These are phyloP conservation scores for Leptogaster cylindrica DNA, from an alignment of 2,888 invertebrate species.

Conservation along the genomic window DNA sequence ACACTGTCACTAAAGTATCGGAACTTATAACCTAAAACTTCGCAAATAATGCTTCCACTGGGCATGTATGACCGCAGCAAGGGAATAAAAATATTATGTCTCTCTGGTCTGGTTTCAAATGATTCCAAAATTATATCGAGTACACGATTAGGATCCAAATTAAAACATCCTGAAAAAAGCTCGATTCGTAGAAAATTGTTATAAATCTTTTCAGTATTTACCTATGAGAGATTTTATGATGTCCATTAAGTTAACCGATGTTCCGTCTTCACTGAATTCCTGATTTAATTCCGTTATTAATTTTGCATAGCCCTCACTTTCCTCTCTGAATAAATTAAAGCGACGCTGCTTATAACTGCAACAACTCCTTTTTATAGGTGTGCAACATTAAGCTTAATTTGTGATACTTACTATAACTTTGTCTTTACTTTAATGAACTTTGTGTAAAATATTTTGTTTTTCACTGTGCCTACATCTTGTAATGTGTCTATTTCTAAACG, in stretches of 20 bases:
- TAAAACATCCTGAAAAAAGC: conserved; percentile 84
- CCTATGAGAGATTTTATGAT: conserved; percentile 94
- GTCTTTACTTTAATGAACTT: conserved; percentile 98
- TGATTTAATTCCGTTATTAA: conserved; percentile 92
- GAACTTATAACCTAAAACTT: conserved; percentile 94
- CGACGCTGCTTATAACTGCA: conserved; percentile 98
- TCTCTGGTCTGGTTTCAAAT: conserved; percentile 86
- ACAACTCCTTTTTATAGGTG: conserved; percentile 52
- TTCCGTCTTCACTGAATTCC: conserved; percentile 71
- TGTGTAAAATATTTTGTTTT: conserved; percentile 87
- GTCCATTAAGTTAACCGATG: conserved; percentile 77
- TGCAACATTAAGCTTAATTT: too few relatives aligned
- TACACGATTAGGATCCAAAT: conserved; percentile 97
- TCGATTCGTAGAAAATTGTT: neutral
- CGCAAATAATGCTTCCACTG: conserved; percentile 85
- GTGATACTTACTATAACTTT: conserved; percentile 90
- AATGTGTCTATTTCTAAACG: conserved; percentile 91
- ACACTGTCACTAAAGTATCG: conserved; percentile 69
- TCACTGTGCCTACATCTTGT: conserved; percentile 88
- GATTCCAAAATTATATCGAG: conserved; percentile 95
- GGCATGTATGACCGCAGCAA: conserved; percentile 87
- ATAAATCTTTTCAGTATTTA: conserved; percentile 58
- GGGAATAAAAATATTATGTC: conserved; percentile 83
- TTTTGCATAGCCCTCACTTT: conserved; percentile 99
- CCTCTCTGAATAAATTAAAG: conserved; percentile 97